Conservation (phyloP, 2,113 vertebrate species). For the Rallus limicola region DNA sequence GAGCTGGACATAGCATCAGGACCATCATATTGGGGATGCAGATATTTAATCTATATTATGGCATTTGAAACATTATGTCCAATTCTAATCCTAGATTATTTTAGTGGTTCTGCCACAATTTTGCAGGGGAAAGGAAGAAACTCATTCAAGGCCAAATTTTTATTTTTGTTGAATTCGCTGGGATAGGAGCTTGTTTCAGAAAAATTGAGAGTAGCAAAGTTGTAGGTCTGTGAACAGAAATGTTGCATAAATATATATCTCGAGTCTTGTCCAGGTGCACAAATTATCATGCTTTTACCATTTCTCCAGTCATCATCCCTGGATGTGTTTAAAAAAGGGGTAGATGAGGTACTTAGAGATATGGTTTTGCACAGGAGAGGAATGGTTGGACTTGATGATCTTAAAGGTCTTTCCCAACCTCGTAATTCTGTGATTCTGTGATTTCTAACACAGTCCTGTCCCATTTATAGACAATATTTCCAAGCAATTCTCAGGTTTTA, state of each 20-base stretch:
- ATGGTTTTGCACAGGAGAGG: too few relatives aligned
- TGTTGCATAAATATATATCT: fast-evolving
- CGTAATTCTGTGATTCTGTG: too few relatives aligned
- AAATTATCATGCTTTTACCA: background rate
- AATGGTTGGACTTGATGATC: too few relatives aligned
- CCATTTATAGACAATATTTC: background rate
- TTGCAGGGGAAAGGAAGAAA: background rate
- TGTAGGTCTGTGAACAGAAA: background rate
- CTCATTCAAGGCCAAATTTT: background rate
- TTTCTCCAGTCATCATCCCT: too few relatives aligned
- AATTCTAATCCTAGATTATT: background rate
- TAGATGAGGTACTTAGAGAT: too few relatives aligned
- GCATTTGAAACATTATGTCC: background rate
- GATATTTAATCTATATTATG: background rate
- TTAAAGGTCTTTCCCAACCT: too few relatives aligned
- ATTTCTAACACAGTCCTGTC: background rate
- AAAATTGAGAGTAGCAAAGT: background rate
- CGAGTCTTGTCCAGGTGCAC: background rate
- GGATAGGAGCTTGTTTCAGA: background rate
- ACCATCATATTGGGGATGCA: background rate
- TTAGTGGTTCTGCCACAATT: background rate
- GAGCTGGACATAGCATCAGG: background rate
- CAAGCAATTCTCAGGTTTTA: background rate
- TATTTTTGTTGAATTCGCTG: background rate
- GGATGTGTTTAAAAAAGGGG: too few relatives aligned